Evolutionary conservation across 2,113 vertebrate species (phyloP).

Genomic region (Eolophus roseicapilla): DNA sequence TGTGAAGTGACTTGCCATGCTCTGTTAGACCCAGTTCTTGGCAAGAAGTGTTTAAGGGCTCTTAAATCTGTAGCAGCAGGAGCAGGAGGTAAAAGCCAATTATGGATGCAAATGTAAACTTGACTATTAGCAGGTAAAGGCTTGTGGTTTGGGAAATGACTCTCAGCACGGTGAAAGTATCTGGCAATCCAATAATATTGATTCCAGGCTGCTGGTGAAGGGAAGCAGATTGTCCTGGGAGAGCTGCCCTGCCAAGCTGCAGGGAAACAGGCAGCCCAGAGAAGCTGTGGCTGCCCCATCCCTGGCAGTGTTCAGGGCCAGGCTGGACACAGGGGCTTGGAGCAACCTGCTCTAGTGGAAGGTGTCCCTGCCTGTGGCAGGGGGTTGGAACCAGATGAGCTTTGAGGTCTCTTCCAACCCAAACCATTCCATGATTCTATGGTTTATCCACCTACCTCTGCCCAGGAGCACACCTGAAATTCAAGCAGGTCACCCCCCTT

Average conservation of each 20-base stretch:
- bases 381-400: neutral
- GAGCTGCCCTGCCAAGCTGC: neutral
- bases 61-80: neutral
- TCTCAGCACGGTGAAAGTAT: neutral
- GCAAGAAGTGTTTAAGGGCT: neutral
- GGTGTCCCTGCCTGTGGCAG: neutral
- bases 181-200: neutral
- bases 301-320: neutral
- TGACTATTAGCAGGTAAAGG: neutral
- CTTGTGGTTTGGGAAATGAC: neutral
- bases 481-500: neutral
- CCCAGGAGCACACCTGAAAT: neutral
- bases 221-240: neutral
- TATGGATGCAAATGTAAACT: neutral
- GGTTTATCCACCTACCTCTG: neutral
- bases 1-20: neutral
- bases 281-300: neutral
- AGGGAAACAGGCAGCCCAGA: neutral
- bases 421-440: neutral
- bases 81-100: neutral
- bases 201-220: neutral
- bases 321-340: neutral
- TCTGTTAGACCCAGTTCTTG: neutral
- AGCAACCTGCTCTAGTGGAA: neutral
- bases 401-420: neutral